These are phyloP conservation scores for Eueremaeus valkanovi DNA, from an alignment of 2,888 invertebrate species.

Conservation along the genomic window DNA sequence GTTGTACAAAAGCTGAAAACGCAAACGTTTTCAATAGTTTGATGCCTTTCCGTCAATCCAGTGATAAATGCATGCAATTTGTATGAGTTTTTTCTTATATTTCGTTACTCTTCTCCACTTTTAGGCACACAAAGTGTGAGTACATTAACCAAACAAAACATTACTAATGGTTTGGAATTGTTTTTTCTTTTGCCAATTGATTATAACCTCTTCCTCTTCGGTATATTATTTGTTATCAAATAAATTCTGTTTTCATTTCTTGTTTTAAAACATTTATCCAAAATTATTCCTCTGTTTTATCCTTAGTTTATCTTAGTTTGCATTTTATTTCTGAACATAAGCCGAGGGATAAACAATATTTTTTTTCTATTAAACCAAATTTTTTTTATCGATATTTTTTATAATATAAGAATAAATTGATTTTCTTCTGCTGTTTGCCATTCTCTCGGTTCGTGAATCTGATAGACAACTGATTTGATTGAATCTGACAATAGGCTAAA, in stretches of 20 bases:
- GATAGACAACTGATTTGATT: not conserved
- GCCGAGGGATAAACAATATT: not conserved
- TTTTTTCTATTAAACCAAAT: not conserved
- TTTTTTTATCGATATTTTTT: not conserved
- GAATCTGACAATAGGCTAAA: not conserved
- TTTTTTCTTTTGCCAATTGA: not conserved
- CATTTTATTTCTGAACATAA: not conserved
- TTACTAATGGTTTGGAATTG: not conserved
- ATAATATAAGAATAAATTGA: not conserved
- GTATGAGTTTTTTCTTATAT: not conserved
- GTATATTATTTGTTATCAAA: not conserved
- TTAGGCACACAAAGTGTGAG: not conserved
- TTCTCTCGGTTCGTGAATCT: not conserved
- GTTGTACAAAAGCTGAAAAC: not conserved
- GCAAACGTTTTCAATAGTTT: slow-evolving; percentile 20
- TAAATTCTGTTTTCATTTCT: no score
- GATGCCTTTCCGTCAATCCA: not conserved
- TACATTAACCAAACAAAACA: slow-evolving; percentile 7
- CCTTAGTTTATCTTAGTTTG: not conserved
- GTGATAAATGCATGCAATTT: slow-evolving; percentile 17
- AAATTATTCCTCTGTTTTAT: not conserved
- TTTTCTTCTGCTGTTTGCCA: not conserved
- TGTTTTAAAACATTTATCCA: no score
- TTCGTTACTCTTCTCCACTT: not conserved
- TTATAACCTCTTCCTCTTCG: not conserved